Evolutionary conservation across 23 tunicate genomes (phyloP).

Genomic region (Phallusia fumigata): DNA sequence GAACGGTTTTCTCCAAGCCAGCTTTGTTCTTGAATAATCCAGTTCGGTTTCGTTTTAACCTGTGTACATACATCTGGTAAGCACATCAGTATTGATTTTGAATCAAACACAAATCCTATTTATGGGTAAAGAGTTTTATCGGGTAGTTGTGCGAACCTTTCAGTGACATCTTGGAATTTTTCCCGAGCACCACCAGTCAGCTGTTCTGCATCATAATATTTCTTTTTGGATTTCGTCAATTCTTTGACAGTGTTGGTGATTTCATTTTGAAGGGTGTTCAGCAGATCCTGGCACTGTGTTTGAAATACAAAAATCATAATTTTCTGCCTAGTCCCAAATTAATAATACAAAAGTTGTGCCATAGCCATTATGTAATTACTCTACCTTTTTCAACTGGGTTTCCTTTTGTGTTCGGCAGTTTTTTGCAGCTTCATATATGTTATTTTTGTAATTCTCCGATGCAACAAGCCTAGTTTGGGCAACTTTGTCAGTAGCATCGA

Average conservation of each 20-base stretch:
- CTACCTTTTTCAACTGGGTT: constrained; percentile 74
- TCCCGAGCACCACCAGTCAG: constrained; percentile 50
- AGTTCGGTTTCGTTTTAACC: constrained; percentile 62
- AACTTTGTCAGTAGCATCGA: constrained; percentile 81
- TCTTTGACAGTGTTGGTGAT: constrained; percentile 78
- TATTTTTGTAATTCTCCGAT: constrained; percentile 85
- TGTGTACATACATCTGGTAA: constrained; percentile 10
- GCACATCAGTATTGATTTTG: no score
- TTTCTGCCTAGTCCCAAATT: neutral
- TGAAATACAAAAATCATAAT: neutral
- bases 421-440: constrained; percentile 83
- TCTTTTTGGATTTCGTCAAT: constrained; percentile 72
- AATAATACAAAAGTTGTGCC: neutral
- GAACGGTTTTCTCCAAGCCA: constrained; percentile 78
- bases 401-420: constrained; percentile 75
- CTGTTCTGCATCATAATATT: constrained; percentile 79
- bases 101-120: neutral
- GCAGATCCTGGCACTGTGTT: constrained; percentile 73
- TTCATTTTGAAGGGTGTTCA: constrained; percentile 80
- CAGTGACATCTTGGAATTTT: constrained; percentile 77
- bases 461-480: constrained; percentile 63
- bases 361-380: neutral
- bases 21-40: constrained; percentile 85
- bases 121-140: neutral
- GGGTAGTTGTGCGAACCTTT: constrained; percentile 32